Evolutionary conservation across 92 coral and sea anemone genomes (phyloP), one percentile per base, ranked within the genome.

Genomic region (Isaurus tuberculatus): DNA sequence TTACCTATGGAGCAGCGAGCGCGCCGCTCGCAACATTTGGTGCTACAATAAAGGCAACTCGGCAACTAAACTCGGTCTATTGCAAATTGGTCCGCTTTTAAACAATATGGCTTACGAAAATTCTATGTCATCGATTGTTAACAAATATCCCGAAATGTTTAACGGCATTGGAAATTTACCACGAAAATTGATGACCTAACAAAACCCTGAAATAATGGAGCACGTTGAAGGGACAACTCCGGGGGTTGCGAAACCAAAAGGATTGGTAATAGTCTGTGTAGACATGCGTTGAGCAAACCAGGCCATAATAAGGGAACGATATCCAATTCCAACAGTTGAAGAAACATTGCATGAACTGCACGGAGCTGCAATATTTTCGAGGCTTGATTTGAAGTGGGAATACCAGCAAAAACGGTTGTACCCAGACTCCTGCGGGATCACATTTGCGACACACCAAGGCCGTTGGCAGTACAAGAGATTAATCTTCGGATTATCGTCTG

Each of bases 1-100:
- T n/a, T n/a, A n/a, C n/a, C n/a, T n/a, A n/a, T n/a, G n/a, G n/a
- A n/a, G n/a, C n/a, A n/a, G n/a, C n/a, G n/a, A n/a, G n/a, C n/a
- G n/a, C n/a, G n/a, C n/a, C n/a, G n/a, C n/a, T n/a, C n/a, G n/a
- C n/a, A n/a, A n/a, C n/a, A n/a, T n/a, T n/a, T n/a, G n/a, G n/a
- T n/a, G n/a, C n/a, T n/a, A n/a, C n/a, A n/a, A n/a, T n/a, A n/a
- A n/a, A n/a, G n/a, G n/a, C n/a, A n/a, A n/a, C n/a, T n/a, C 90
- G 0, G 74, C 90, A 14, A 81, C 66, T 26, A 74, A 80, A 29
- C 90, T 87, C 49, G 86, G 83, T 46, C 36, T 87, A 30, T 65
- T 81, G 26, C 67, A 81, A 55, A 85, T 86, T 40, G 83, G 86
- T 32, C 87, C 87, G 23, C 60, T 58, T 36, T 15, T 30, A 26